Percentiles rank a stretch among this genome's conserved stretches.
phyloP scores from a whole-genome alignment of 1,140 invertebrate genomes.

The Aleiodes sp. region DNA sequence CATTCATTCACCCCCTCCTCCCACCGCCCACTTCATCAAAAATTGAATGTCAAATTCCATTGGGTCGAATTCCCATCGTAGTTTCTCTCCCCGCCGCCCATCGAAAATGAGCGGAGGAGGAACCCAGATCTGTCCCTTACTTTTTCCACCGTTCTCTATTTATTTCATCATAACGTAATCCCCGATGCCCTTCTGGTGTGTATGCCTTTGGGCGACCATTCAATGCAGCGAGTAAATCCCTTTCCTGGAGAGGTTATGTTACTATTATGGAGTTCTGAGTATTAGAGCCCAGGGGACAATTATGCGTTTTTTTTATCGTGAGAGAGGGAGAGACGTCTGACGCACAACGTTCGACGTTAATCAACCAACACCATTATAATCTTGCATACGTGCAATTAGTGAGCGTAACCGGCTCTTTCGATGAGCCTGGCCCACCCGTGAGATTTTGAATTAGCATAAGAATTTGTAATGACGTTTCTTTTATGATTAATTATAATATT shows the following conservation, averaged over 20 bases:
- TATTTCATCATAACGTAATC: not conserved
- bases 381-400: slow-evolving; percentile 36
- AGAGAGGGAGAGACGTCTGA: not conserved
- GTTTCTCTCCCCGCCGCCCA: not conserved
- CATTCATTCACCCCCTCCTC: too few species aligned
- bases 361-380: slow-evolving; percentile 27
- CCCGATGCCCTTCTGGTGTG: not conserved
- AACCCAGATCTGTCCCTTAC: not conserved
- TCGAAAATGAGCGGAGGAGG: not conserved
- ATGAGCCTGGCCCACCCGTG: slow-evolving; percentile 39
- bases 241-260: not conserved
- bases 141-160: not conserved
- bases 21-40: not conserved
- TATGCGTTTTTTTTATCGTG: not conserved
- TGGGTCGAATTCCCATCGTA: not conserved
- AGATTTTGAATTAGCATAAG: slow-evolving; percentile 40
- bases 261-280: not conserved
- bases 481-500: not conserved
- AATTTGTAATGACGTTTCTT: slow-evolving; percentile 21
- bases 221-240: not conserved
- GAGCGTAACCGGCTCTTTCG: slow-evolving; percentile 19
- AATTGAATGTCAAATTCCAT: slow-evolving; percentile 26
- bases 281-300: not conserved
- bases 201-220: not conserved
- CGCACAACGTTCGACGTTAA: slow-evolving; percentile 7